Evolutionary conservation across 2,888 invertebrate species (phyloP).

Genomic region (Malthinus seriepunctatus): DNA sequence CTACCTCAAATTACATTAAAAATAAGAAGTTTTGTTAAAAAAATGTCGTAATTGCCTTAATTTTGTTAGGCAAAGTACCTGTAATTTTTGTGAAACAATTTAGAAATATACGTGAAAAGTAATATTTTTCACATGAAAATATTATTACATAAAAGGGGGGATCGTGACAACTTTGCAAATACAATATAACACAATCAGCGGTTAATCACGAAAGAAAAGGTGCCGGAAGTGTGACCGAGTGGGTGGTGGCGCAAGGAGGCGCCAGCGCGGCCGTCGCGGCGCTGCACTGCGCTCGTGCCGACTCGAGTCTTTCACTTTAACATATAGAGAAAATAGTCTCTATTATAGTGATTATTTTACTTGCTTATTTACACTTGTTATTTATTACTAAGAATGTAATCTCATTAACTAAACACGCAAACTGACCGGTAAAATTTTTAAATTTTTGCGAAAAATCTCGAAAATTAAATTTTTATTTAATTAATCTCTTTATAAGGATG

Average conservation of each 20-base stretch:
- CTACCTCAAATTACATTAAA: not conserved
- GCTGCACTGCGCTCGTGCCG: constrained; percentile 46
- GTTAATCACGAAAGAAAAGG: constrained; percentile 44
- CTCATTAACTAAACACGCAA: constrained; percentile 25
- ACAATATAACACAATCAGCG: constrained; percentile 36
- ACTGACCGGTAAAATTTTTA: not conserved
- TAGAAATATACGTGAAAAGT: not conserved
- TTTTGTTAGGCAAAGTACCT: not conserved
- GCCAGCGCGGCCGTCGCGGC: constrained; percentile 50
- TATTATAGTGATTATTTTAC: constrained; percentile 24
- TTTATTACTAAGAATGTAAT: constrained; percentile 21
- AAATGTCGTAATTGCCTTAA: not conserved
- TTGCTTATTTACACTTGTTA: constrained; percentile 27
- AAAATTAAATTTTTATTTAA: too few species aligned
- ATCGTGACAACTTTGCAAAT: constrained; percentile 27
- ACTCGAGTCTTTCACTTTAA: constrained; percentile 26
- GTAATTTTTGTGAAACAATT: not conserved
- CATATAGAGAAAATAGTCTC: constrained; percentile 25
- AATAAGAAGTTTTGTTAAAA: not conserved
- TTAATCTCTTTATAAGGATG: too few species aligned
- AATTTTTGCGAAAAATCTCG: too few species aligned
- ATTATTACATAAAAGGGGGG: constrained; percentile 1
- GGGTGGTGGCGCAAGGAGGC: constrained; percentile 50
- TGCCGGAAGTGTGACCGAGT: constrained; percentile 43
- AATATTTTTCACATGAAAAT: not conserved